These are phyloP conservation scores for Martes martes DNA, from an alignment of 2,113 vertebrate species.

Conservation along the genomic window DNA sequence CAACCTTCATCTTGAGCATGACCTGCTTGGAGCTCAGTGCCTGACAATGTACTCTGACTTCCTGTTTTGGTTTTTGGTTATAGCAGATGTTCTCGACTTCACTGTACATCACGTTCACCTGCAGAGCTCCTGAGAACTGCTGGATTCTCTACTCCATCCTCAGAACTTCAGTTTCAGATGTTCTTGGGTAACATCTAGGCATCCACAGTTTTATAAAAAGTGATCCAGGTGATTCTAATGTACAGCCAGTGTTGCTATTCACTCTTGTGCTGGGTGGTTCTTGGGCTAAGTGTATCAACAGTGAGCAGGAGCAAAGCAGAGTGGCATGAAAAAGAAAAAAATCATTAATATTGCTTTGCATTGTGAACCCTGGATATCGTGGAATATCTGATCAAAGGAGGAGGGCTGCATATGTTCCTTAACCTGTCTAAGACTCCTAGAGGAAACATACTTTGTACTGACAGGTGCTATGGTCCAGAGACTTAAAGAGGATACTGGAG, in stretches of 20 bases:
- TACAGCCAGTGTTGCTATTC: background rate
- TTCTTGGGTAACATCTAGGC: background rate
- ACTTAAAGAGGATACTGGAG: background rate
- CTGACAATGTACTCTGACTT: background rate
- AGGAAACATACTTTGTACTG: background rate
- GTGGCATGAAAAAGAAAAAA: background rate
- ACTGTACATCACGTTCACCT: background rate
- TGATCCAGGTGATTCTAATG: background rate
- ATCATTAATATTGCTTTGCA: background rate
- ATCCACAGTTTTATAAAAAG: background rate
- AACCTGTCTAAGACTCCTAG: background rate
- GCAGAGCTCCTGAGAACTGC: background rate
- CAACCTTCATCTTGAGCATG: background rate
- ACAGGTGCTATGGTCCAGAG: background rate
- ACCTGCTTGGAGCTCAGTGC: background rate
- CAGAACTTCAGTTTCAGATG: background rate
- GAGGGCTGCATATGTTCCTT: background rate
- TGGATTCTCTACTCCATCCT: background rate
- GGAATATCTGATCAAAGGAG: background rate
- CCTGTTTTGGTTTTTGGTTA: background rate
- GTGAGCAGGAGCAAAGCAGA: background rate
- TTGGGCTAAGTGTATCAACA: background rate
- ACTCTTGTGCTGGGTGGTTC: background rate
- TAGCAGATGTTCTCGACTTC: background rate
- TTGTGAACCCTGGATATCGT: background rate